Base-by-base conservation (phyloP, 2,888 invertebrate species). In the Drosophila diplacantha region DNA sequence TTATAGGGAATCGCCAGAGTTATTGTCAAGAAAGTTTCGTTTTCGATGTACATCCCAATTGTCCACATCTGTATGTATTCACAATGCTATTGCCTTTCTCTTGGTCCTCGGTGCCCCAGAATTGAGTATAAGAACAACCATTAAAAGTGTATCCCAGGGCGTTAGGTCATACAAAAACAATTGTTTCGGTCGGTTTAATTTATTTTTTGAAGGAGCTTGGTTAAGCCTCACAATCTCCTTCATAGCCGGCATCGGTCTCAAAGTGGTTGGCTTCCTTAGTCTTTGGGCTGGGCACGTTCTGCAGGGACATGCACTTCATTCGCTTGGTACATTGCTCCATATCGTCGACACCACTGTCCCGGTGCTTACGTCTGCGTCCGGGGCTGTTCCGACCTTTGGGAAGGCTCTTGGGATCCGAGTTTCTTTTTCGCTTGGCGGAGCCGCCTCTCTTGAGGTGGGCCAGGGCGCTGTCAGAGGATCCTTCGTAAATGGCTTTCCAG, bases 291-390 rank as follows among this genome's bases (percentile, higher is more conserved):
- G 2, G 6, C 8, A 7, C 8, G 14, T n/a, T 18, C 14, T 29
- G 14, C 3, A 26, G 39, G 39, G 18, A 18, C 39, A 39, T 39
- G 11, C 5, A 20, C 39, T 39, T 51, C 39, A 51, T 39, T 0
- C 50, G 50, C 50, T 50, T 50, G 5, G 26, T 26, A 18, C 50
- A 37, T 18, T 7, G 9, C 5, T 50, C 50, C 26, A 22, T 14
- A 1, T 37, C 37, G 24, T 44, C 44, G 29, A 29, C 29, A 18
- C 0, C 2, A 12, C 4, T 12, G 26, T 3, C 12, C 2, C 12
- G 14, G 7, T 5, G 4, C 29, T 3, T 44, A 9, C 18, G 29
- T 5, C 29, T 5, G 14, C 8, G 29, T 31, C 18, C 14, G 18
- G 12, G 5, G 16, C 3, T 16, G 2, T n/a, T 14, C 8, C 4